Evolutionary conservation across 2,113 vertebrate species (phyloP), one percentile per base, ranked within the genome.

Genomic region (Apeltes quadracus): DNA sequence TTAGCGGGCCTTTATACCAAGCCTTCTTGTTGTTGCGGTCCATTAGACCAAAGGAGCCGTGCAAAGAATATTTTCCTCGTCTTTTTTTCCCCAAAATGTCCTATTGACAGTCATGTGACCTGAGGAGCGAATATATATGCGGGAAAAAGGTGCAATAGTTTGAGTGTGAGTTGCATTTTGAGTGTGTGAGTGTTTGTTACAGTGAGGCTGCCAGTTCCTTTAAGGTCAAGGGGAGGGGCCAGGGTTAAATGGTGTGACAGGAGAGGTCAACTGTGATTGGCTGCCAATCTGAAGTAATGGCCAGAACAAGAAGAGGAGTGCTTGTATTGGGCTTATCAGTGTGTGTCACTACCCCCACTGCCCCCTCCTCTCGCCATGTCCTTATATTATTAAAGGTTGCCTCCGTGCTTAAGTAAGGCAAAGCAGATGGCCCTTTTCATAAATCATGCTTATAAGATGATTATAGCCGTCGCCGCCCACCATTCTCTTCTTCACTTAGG

Each of bases 381-480:
- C 88, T 83, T 92, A 92, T 92, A 93, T 92, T 93, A 93, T 94
- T 93, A 92, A 94, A 92, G 92, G 93, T 93, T 91, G 87, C 88
- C 90, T 92, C 85, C 71, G 66, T 89, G 88, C 91, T 92, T 83
- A 91, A 91, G 90, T 85, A 89, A 89, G 91, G 90, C 84, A 81
- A 86, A 92, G 85, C 92, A 94, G 93, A 94, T 94, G 92, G 93
- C 88, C 90, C 85, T 91, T 91, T 93, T 88, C 92, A 92, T 91
- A 93, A 92, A 94, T 93, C 91, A 92, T 91, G 90, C 82, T 87
- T 87, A 90, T 89, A 91, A 88, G 91, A 92, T 91, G 89, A 92
- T 92, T 89, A 89, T 69, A 88, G 84, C 87, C 80, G 67, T 83
- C 75, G 61, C 84, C 82, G 46, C 90, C 86, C 88, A 72, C 84